Conservation (phyloP, 2,888 invertebrate species). For the Bombylius discolor region DNA sequence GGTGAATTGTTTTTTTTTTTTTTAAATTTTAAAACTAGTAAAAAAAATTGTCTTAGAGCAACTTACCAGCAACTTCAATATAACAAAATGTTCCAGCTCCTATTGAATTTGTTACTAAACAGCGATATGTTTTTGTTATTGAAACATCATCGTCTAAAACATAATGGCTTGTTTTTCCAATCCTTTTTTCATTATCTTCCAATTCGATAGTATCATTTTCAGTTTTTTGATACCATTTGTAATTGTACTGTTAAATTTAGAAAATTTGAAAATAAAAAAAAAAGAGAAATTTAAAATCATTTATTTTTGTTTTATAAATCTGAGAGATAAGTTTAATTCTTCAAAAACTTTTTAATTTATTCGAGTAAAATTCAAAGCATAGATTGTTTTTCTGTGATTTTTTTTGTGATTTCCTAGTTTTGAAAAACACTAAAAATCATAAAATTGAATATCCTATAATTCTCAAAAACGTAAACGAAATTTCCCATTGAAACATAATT, state of each 20-base stretch:
- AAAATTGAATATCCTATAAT: too few species aligned
- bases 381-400: too few species aligned
- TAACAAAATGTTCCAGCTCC: conserved; percentile 54
- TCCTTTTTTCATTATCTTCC: conserved; percentile 32
- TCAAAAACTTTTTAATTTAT: too few species aligned
- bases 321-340: too few species aligned
- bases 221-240: conserved; percentile 73
- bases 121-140: conserved; percentile 64
- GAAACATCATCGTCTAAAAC: conserved; percentile 47
- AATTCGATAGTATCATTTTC: conserved; percentile 63
- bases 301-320: too few species aligned
- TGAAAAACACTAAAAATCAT: too few species aligned
- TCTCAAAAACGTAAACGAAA: not conserved
- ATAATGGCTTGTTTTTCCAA: conserved; percentile 41
- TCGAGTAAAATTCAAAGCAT: too few species aligned
- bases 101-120: conserved; percentile 72
- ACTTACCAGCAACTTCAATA: conserved; percentile 52
- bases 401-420: too few species aligned
- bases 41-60: not conserved
- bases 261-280: conserved; percentile 3
- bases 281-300: not conserved
- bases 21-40: too few species aligned
- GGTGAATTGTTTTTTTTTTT: too few species aligned
- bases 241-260: conserved; percentile 43
- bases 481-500: not conserved